Evolutionary conservation across 2,113 vertebrate genomes (phyloP).

Genomic region (Calypte anna): DNA sequence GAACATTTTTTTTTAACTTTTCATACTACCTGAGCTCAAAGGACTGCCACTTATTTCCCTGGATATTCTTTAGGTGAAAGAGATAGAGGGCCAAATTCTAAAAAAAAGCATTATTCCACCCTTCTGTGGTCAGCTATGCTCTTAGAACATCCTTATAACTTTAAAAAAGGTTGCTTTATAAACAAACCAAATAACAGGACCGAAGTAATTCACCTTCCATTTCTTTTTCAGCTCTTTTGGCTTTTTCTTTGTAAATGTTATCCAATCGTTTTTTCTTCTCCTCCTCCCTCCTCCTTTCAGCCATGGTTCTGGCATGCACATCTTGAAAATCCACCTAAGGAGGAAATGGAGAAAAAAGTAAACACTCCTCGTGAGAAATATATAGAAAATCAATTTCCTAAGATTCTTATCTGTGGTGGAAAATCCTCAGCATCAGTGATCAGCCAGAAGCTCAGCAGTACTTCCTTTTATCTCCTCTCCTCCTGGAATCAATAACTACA

Average conservation of each 20-base stretch:
- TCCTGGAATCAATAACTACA: conserved; percentile 48
- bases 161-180: not conserved
- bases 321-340: conserved; percentile 94
- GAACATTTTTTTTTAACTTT: not conserved
- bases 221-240: conserved; percentile 81
- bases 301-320: conserved; percentile 79
- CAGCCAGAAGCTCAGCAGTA: conserved; percentile 9
- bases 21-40: not conserved
- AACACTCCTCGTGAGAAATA: not conserved
- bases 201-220: conserved; percentile 82
- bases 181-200: not conserved
- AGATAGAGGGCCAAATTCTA: not conserved
- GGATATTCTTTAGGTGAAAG: not conserved
- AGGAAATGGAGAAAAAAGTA: not conserved
- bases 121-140: not conserved
- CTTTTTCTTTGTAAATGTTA: conserved; percentile 85
- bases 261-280: conserved; percentile 85
- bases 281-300: conserved; percentile 86
- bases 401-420: conserved; percentile 53
- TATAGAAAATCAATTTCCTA: conserved; percentile 59
- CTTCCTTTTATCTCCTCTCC: conserved; percentile 37
- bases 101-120: not conserved
- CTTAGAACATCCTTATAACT: not conserved
- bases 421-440: conserved; percentile 17
- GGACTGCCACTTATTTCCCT: not conserved